phyloP scores from a whole-genome alignment of 2,888 invertebrate genomes.

The Mythimna lalbum region DNA sequence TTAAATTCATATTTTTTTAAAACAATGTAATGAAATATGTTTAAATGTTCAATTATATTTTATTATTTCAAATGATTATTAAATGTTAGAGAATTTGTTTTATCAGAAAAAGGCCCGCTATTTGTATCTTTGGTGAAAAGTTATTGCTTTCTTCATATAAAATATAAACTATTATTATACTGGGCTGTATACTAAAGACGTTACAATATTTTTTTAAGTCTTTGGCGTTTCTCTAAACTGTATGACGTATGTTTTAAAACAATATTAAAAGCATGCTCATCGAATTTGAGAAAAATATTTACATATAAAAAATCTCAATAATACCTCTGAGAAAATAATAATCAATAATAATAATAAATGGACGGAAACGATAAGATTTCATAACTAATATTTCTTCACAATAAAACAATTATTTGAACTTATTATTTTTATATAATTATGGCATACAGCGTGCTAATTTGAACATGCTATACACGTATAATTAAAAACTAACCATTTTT shows the following conservation, averaged over 20 bases:
- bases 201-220: slow-evolving; percentile 78
- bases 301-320: slow-evolving; percentile 71
- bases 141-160: slow-evolving; percentile 77
- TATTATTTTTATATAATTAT: slow-evolving; percentile 76
- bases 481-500: slow-evolving; percentile 78
- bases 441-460: slow-evolving; percentile 70
- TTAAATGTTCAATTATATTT: background rate
- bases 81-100: background rate
- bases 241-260: slow-evolving; percentile 81
- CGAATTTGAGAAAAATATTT: slow-evolving; percentile 63
- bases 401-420: slow-evolving; percentile 80
- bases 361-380: slow-evolving; percentile 89
- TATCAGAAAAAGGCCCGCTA: slow-evolving; percentile 74
- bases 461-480: slow-evolving; percentile 66
- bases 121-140: slow-evolving; percentile 81
- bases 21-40: background rate
- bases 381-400: slow-evolving; percentile 74
- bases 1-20: background rate
- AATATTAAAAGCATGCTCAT: slow-evolving; percentile 73
- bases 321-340: slow-evolving; percentile 72
- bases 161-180: slow-evolving; percentile 68
- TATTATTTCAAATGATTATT: background rate
- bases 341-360: slow-evolving; percentile 78
- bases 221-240: slow-evolving; percentile 90
- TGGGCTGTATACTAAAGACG: slow-evolving; percentile 72